Conservation (phyloP, 2,113 vertebrate genomes). For the Elaphurus davidianus region DNA sequence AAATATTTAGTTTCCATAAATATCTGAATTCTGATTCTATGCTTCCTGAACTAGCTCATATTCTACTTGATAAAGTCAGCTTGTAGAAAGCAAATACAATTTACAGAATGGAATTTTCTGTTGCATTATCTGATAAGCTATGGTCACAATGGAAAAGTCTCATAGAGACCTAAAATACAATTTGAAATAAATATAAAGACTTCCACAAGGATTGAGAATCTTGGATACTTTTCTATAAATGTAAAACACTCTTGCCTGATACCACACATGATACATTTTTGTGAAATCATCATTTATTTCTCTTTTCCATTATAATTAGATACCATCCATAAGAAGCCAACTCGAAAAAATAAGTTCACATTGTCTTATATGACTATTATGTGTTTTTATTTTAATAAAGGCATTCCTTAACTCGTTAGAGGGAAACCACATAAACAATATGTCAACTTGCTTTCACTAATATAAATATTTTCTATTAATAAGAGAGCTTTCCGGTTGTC, state of each 20-base stretch:
- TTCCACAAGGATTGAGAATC: background rate
- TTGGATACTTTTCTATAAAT: background rate
- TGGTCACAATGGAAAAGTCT: conserved; percentile 5
- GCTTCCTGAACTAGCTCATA: background rate
- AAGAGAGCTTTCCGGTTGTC: background rate
- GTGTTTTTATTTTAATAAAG: background rate
- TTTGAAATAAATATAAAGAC: background rate
- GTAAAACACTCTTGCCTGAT: background rate
- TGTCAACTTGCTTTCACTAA: background rate
- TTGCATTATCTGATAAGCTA: background rate
- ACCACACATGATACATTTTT: background rate
- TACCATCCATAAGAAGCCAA: background rate
- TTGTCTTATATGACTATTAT: background rate
- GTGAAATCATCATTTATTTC: background rate
- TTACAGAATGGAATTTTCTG: conserved; percentile 9
- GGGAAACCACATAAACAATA: background rate
- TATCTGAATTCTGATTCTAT: conserved; percentile 25
- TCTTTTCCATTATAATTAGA: background rate
- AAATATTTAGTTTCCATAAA: background rate
- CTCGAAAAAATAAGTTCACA: background rate
- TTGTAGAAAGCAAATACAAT: background rate
- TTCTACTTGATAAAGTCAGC: background rate
- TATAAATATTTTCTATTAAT: background rate
- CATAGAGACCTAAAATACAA: background rate
- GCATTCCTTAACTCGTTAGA: background rate